Conservation (phyloP, 2,113 vertebrate species). For the Aegithalos caudatus region DNA sequence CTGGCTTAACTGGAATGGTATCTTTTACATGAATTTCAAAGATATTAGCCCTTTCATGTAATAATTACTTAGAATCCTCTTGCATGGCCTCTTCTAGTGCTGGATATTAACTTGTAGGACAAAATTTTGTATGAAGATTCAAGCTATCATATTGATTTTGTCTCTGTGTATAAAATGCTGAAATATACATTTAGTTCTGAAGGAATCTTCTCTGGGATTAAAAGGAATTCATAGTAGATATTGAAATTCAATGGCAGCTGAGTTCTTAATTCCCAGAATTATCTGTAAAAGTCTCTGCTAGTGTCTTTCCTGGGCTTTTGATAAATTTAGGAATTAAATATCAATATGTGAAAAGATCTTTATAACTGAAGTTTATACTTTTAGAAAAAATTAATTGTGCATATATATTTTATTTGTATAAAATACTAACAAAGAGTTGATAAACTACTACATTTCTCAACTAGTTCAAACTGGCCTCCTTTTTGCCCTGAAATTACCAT, state of each 20-base stretch:
- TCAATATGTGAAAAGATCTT: not conserved
- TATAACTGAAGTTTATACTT: not conserved
- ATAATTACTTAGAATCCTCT: not conserved
- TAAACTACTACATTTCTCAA: not conserved
- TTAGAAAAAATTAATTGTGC: not conserved
- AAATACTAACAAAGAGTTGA: not conserved
- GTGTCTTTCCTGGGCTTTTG: not conserved
- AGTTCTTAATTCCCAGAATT: not conserved
- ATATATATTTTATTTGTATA: not conserved
- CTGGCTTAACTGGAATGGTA: not conserved
- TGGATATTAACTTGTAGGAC: not conserved
- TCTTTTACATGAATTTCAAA: not conserved
- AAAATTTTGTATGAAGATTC: not conserved
- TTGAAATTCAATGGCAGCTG: not conserved
- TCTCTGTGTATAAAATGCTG: not conserved
- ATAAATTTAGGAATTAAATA: not conserved
- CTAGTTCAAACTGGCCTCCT: not conserved
- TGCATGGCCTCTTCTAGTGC: not conserved
- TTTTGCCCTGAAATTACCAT: not conserved
- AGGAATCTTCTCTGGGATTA: not conserved
- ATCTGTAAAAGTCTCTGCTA: not conserved
- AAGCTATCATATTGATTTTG: not conserved
- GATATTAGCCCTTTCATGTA: not conserved
- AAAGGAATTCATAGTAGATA: not conserved
- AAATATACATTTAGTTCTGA: not conserved